These are phyloP conservation scores for Pogonognathellus flavescens DNA, from an alignment of 1,140 invertebrate genomes.

Conservation along the genomic window DNA sequence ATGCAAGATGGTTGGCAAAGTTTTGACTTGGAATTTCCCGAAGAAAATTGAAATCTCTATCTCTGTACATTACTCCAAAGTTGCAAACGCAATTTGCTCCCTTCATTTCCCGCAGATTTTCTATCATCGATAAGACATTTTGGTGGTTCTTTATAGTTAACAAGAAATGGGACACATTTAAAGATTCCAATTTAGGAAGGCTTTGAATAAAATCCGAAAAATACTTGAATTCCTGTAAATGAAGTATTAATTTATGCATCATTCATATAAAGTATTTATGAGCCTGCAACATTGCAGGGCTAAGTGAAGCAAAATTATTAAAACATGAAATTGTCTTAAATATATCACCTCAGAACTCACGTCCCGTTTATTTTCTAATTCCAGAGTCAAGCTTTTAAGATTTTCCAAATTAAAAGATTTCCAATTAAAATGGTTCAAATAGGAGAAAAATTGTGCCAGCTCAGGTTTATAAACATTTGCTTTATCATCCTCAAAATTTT, in stretches of 20 bases:
- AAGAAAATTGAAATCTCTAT: background rate
- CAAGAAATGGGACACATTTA: background rate
- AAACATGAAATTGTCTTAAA: too few relatives aligned
- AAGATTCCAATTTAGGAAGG: background rate
- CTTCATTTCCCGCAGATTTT: background rate
- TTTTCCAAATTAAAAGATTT: background rate
- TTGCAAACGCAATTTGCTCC: background rate
- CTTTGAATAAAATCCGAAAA: background rate
- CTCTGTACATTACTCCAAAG: slow-evolving; percentile 2
- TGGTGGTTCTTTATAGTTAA: background rate
- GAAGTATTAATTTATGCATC: background rate
- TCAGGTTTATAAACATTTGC: slow-evolving; percentile 5
- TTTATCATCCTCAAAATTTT: background rate
- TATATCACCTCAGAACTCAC: background rate
- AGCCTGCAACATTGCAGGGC: too few relatives aligned
- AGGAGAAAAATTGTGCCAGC: slow-evolving; percentile 2
- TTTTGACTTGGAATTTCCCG: background rate
- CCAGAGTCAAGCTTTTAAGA: background rate
- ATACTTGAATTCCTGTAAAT: background rate
- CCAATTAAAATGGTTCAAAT: background rate
- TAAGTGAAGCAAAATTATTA: too few relatives aligned
- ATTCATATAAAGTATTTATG: too few relatives aligned
- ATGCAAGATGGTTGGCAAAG: background rate
- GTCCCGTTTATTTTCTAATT: slow-evolving; percentile 30
- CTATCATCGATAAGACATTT: background rate